phyloP scores from a whole-genome alignment of 1,140 invertebrate species.

The Macrobrachium nipponense region DNA sequence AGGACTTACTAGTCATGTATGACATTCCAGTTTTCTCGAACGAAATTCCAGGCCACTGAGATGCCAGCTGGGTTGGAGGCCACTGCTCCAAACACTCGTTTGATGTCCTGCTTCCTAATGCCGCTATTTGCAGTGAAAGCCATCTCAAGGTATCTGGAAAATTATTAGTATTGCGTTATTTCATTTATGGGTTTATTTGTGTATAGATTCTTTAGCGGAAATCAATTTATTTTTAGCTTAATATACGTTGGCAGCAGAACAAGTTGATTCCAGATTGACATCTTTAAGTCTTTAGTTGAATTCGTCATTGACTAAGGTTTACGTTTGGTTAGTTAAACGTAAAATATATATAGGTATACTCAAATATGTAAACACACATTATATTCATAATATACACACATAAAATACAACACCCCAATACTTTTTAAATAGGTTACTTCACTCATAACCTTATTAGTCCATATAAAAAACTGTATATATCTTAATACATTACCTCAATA shows the following conservation, averaged over 20 bases:
- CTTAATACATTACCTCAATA: constrained; percentile 68
- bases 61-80: constrained; percentile 70
- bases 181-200: not conserved
- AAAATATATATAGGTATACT: too few species aligned
- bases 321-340: too few species aligned
- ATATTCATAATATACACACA: too few species aligned
- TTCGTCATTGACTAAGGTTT: too few species aligned
- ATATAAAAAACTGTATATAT: not conserved
- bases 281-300: too few species aligned
- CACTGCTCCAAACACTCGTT: constrained; percentile 74
- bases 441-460: too few species aligned
- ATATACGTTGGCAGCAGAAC: too few species aligned
- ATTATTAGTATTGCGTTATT: not conserved
- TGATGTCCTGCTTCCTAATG: constrained; percentile 80
- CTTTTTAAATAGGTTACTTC: too few species aligned
- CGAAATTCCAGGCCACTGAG: constrained; percentile 79
- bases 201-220: not conserved
- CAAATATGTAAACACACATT: too few species aligned
- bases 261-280: too few species aligned
- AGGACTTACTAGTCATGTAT: too few species aligned
- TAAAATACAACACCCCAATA: not conserved
- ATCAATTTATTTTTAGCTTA: not conserved
- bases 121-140: not conserved
- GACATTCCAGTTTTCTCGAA: constrained; percentile 77
- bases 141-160: constrained; percentile 1